Base-by-base conservation (phyloP, 2,113 vertebrate genomes). In the Hiodon alosoides region DNA sequence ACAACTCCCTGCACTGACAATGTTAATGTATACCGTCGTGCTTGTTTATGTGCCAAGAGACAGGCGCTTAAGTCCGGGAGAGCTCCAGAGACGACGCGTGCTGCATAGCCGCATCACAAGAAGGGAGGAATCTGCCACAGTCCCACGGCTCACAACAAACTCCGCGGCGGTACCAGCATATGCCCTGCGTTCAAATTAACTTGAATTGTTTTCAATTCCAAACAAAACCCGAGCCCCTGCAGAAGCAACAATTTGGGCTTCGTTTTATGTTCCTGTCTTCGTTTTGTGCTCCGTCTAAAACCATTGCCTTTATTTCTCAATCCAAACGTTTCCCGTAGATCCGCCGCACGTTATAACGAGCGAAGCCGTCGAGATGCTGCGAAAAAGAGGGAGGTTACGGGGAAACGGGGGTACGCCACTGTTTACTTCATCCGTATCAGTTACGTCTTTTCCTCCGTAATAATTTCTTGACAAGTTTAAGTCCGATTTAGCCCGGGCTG, bases 21-120 rank as follows among this genome's bases (percentile, higher is more conserved):
- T 66, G 72, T 50, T 64, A 16, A 69, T 69, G 57, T 10, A 53
- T 46, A 52, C 16, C 58, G 48, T 59, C 75, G 5, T 51, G 5
- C 51, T 46, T n/a, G 46, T 53, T 69, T 47, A 66, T 3, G 11
- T 58, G 62, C 71, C n/a, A 76, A 72, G 71, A 61, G 73, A 64
- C 58, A 61, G 58, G 61, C 77, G 64, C 80, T 90, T 85, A 88
- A 58, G 84, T 86, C 17, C 86, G 86, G 82, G 86, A 88, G 8
- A 90, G 82, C 77, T 89, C 85, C 1, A 74, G 77, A 69, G 83
- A 79, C 61, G 80, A 81, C 78, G 83, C 81, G 77, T 79, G 88
- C 84, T 81, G 84, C 87, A 89, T 89, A 85, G 79, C 88, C 81
- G 78, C 71, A 79, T 13, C 78, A 47, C 66, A 69, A 54, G 46